Conservation (phyloP, 2,113 vertebrate species). For the Corythornis cristatus region DNA sequence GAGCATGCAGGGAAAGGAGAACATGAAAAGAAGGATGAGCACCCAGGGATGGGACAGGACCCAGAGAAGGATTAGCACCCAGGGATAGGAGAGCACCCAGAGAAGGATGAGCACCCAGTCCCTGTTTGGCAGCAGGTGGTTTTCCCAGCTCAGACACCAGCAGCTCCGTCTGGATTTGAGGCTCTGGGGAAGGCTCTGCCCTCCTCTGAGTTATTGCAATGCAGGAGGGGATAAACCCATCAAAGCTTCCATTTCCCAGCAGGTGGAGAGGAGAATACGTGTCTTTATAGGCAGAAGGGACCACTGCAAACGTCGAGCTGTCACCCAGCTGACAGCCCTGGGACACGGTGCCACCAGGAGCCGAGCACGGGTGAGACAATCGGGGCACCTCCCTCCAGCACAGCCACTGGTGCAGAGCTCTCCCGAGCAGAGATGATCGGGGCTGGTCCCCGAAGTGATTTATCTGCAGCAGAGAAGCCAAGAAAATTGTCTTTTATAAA, state of each 20-base stretch:
- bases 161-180: not conserved
- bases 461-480: not conserved
- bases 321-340: not conserved
- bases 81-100: fast-evolving
- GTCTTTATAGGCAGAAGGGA: not conserved
- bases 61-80: fast-evolving
- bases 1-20: not conserved
- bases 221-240: not conserved
- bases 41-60: fast-evolving
- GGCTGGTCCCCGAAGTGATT: not conserved
- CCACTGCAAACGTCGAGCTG: not conserved
- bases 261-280: not conserved
- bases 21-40: fast-evolving
- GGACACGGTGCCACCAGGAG: not conserved
- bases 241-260: not conserved
- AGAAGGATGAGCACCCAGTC: fast-evolving
- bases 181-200: not conserved
- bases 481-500: not conserved
- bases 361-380: not conserved
- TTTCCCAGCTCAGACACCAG: fast-evolving
- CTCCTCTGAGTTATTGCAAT: not conserved
- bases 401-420: not conserved
- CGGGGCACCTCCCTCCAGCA: not conserved
- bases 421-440: fast-evolving
- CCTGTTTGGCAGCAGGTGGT: too few species aligned